Evolutionary conservation across 35 echinoderm and acorn worm species (phyloP), one percentile per base, ranked within the genome.

Genomic region (Anneissia japonica): DNA sequence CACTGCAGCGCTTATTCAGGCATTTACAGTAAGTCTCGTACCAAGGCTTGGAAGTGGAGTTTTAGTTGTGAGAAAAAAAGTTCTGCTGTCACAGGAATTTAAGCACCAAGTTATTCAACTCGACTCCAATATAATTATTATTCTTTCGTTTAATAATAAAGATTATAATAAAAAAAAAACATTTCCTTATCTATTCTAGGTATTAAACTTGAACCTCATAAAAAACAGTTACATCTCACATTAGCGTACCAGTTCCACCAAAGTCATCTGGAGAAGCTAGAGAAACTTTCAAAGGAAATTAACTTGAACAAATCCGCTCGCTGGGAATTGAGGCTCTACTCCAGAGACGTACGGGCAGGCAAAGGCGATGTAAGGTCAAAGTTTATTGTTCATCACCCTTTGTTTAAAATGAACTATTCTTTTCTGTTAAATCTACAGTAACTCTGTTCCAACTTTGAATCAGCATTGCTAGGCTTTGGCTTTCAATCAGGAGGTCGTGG

Each of bases 191-290:
- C n/a, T n/a, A n/a, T 35, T 75, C 3, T 40, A 98, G 95, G 89
- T 36, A 84, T 87, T 11, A 99, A 99, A 76, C 86, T 99, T 74
- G 96, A 99, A 13, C 96, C 96, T 16, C 96, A 99, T 36, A 99
- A 99, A 83, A 99, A 99, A 79, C 92, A 99, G 86, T 86, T 99
- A 6, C 96, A 99, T 87, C 81, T 99, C 36, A 99, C 96, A 4
- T 84, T 99, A 83, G 96, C 96, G 31, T 99, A 99, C 73, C 96
- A 99, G 46, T 99, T 99, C 46, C 84, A 93, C 64, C 33, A 89
- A 35, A 77, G 76, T 31, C 92, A 93, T n/a, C 83, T 81, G 39
- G 88, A 93, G 32, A 43, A 75, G 32, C 46, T 99, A 41, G 90
- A 85, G 35, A 86, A 89, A 35, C 83, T 99, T 16, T 93, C 96